phyloP scores from a whole-genome alignment of 2,113 vertebrate species.

The Morone saxatilis region DNA sequence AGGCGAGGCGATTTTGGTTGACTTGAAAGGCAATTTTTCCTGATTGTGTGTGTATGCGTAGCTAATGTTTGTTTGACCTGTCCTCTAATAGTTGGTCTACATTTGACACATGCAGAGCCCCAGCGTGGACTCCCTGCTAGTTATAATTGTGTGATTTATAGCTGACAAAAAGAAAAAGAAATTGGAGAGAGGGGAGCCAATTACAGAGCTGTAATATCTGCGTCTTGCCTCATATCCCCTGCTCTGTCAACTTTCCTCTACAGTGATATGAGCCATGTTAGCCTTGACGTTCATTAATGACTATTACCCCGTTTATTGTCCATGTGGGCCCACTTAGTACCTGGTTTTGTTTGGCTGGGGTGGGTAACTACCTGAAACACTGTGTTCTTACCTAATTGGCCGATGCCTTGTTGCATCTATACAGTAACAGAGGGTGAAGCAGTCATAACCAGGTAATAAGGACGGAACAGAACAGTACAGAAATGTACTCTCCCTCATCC shows the following conservation, averaged over 20 bases:
- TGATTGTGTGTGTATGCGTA: neutral
- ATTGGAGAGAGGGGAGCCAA: constrained; percentile 25
- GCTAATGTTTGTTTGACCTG: neutral
- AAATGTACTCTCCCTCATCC: neutral
- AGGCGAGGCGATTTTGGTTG: constrained; percentile 5
- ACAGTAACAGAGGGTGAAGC: neutral
- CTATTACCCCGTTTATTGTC: constrained; percentile 55
- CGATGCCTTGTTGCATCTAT: constrained; percentile 33
- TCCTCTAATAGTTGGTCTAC: constrained; percentile 3
- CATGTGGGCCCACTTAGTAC: constrained; percentile 60
- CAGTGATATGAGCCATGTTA: constrained; percentile 56
- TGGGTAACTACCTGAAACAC: constrained; percentile 48
- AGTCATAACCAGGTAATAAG: neutral
- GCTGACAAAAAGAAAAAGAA: constrained; percentile 30
- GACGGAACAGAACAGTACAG: neutral
- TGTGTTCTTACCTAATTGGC: constrained; percentile 55
- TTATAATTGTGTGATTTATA: constrained; percentile 66
- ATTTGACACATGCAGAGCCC: constrained; percentile 28
- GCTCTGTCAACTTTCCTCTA: constrained; percentile 49
- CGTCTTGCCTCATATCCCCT: constrained; percentile 58
- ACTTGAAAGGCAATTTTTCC: constrained; percentile 31
- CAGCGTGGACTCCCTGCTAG: neutral
- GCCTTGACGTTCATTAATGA: constrained; percentile 60
- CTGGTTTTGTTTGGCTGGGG: constrained; percentile 48
- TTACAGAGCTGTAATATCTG: constrained; percentile 59